Evolutionary conservation across 2,113 vertebrate genomes (phyloP).

Genomic region (Varanus komodoensis): DNA sequence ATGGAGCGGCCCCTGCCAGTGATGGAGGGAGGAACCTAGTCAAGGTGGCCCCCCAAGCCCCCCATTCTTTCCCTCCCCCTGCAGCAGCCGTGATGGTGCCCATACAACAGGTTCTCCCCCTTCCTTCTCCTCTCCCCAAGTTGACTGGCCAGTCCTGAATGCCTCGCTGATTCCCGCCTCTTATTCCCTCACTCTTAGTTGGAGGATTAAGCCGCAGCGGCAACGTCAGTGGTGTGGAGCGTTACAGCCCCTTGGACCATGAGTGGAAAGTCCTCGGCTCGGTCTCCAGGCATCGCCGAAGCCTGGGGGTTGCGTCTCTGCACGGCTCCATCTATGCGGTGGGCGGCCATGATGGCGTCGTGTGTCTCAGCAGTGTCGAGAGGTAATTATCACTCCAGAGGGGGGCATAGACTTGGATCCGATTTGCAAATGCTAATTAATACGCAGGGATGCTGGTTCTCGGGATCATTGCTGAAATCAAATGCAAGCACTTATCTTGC

Average conservation of each 20-base stretch:
- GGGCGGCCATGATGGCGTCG: slow-evolving; percentile 70
- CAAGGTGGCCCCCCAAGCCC: not conserved
- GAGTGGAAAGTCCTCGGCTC: slow-evolving; percentile 71
- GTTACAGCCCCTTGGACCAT: slow-evolving; percentile 71
- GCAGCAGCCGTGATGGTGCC: not conserved
- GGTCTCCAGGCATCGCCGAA: slow-evolving; percentile 59
- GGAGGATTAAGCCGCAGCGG: slow-evolving; percentile 71
- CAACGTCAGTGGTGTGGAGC: slow-evolving; percentile 68
- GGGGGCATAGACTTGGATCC: too few relatives aligned
- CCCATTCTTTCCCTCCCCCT: not conserved
- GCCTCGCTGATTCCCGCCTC: not conserved
- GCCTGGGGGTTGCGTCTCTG: slow-evolving; percentile 70
- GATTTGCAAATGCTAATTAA: too few relatives aligned
- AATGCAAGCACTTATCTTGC: too few relatives aligned
- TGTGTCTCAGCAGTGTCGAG: slow-evolving; percentile 71
- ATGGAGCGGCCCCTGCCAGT: not conserved
- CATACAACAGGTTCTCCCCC: not conserved
- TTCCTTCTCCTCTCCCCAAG: not conserved
- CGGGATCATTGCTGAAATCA: too few relatives aligned
- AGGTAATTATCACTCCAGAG: slow-evolving; percentile 49
- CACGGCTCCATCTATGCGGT: slow-evolving; percentile 71
- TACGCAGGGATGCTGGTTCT: too few relatives aligned
- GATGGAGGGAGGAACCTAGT: too few relatives aligned
- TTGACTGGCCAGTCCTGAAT: not conserved
- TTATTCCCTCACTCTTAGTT: slow-evolving; percentile 50